Evolutionary conservation across 2,113 vertebrate species (phyloP).

Genomic region (Macrotus californicus): DNA sequence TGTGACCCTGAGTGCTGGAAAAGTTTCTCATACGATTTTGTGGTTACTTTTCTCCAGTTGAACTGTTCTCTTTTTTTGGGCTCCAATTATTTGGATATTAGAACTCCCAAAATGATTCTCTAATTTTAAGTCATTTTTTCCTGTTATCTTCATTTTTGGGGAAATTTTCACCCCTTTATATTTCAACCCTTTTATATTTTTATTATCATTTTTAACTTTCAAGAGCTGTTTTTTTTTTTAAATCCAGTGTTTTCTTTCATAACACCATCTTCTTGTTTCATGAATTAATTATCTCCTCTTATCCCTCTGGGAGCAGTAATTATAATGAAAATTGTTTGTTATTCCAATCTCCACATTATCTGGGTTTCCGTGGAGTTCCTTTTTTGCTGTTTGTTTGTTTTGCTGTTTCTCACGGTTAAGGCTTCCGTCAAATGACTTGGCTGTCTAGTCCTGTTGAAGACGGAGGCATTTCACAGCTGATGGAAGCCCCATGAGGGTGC

Average conservation of each 20-base stretch:
- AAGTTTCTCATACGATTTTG: neutral
- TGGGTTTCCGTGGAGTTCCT: constrained; percentile 57
- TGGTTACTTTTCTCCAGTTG: neutral
- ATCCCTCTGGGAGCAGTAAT: neutral
- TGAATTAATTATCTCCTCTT: neutral
- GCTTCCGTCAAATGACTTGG: constrained; percentile 36
- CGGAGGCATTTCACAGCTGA: neutral
- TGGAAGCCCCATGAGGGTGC: neutral
- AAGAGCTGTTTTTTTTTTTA: neutral
- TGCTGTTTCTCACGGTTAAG: constrained; percentile 37
- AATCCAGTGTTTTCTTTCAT: neutral
- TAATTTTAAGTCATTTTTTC: neutral
- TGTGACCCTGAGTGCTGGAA: neutral
- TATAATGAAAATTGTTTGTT: constrained; percentile 33
- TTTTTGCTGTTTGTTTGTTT: constrained; percentile 54
- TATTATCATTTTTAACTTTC: neutral
- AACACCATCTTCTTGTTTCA: constrained; percentile 29
- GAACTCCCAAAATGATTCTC: neutral
- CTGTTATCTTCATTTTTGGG: neutral
- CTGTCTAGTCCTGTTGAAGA: neutral
- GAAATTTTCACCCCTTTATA: neutral
- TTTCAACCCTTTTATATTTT: neutral
- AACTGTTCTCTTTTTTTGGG: neutral
- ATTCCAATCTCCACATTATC: constrained; percentile 24
- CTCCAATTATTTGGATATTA: neutral